Conservation (phyloP, 2,888 invertebrate species). For the Melanophora roralis region DNA sequence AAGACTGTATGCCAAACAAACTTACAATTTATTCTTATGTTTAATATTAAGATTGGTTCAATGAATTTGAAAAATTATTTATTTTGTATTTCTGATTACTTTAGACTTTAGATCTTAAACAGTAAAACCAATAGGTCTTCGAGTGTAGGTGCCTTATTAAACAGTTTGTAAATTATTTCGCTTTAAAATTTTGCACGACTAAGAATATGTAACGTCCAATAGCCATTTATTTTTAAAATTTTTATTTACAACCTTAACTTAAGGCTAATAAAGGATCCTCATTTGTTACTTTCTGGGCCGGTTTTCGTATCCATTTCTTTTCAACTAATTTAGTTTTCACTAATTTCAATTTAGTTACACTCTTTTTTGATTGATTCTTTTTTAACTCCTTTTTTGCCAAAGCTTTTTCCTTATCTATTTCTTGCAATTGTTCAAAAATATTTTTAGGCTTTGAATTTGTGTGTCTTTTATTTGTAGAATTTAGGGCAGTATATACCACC, state of each 20-base stretch:
- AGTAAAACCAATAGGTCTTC: too few relatives aligned
- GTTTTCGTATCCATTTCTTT: constrained; percentile 48
- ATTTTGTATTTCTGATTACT: too few relatives aligned
- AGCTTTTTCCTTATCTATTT: constrained; percentile 53
- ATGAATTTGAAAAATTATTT: too few relatives aligned
- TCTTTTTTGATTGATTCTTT: constrained; percentile 17
- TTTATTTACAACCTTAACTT: constrained; percentile 31
- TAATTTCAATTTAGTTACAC: constrained; percentile 49
- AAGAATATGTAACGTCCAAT: too few relatives aligned
- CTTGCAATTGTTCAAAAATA: constrained; percentile 54
- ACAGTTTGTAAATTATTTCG: too few relatives aligned
- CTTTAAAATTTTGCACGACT: too few relatives aligned
- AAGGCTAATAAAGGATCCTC: constrained; percentile 56
- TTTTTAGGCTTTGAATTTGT: constrained; percentile 41
- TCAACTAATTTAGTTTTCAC: constrained; percentile 47
- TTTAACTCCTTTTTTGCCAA: constrained; percentile 19
- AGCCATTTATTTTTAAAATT: too few relatives aligned
- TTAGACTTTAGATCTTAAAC: too few relatives aligned
- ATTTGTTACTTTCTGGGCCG: constrained; percentile 1
- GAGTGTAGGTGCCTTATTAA: too few relatives aligned
- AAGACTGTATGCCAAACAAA: too few relatives aligned
- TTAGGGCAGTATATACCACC: constrained; percentile 47
- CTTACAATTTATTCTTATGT: too few relatives aligned
- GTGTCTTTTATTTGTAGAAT: not conserved
- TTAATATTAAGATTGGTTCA: too few relatives aligned